phyloP scores from a whole-genome alignment of 2,888 invertebrate species.

The Ditula angustiorana region DNA sequence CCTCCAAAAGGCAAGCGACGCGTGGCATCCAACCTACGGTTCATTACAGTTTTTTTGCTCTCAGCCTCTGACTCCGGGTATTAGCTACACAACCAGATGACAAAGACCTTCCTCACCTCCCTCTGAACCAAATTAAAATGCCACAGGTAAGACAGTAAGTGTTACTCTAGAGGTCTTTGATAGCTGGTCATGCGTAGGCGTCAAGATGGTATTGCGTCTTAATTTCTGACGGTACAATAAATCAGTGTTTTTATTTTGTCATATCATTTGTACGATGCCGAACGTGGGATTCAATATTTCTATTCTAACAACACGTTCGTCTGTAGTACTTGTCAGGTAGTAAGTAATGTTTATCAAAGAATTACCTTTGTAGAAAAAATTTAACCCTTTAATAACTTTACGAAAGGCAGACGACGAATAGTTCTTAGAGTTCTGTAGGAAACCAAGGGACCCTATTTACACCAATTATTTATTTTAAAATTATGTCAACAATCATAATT shows the following conservation, averaged over 20 bases:
- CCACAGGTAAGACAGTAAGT: background rate
- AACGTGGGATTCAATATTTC: conserved; percentile 21
- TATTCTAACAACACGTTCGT: background rate
- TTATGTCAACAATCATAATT: too few relatives aligned
- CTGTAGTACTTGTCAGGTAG: background rate
- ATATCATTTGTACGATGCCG: conserved; percentile 23
- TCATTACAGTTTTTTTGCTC: conserved; percentile 38
- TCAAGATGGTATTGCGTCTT: conserved; percentile 18
- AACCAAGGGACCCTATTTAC: too few relatives aligned
- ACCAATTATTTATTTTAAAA: too few relatives aligned
- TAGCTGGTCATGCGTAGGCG: conserved; percentile 28
- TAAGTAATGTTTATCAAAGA: background rate
- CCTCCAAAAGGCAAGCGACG: conserved; percentile 33
- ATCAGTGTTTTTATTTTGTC: conserved; percentile 29
- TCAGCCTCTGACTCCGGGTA: conserved; percentile 18
- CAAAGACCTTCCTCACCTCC: conserved; percentile 8
- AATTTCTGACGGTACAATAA: conserved; percentile 18
- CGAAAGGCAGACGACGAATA: too few relatives aligned
- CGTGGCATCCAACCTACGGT: conserved; percentile 19
- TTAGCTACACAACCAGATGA: conserved; percentile 4
- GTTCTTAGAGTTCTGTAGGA: too few relatives aligned
- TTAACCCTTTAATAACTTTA: too few relatives aligned
- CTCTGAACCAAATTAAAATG: conserved; percentile 7
- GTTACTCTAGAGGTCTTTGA: conserved; percentile 1
- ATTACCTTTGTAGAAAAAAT: background rate